These are phyloP conservation scores for Archips crataeganus DNA, from an alignment of 2,888 invertebrate species.

Conservation along the genomic window DNA sequence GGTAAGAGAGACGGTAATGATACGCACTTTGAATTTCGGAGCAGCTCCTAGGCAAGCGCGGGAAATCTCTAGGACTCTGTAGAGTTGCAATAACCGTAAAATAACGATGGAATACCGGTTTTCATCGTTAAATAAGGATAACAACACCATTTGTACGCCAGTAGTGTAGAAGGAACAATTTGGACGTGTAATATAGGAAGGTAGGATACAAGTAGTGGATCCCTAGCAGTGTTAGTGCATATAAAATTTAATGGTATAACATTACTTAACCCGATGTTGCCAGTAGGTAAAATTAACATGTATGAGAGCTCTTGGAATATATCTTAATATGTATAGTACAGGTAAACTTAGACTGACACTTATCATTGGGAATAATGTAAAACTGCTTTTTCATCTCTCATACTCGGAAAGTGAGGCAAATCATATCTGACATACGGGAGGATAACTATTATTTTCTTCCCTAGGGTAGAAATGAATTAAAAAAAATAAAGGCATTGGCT, in stretches of 20 bases:
- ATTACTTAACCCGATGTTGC: background rate
- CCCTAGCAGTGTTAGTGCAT: background rate
- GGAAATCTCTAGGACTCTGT: background rate
- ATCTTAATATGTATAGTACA: background rate
- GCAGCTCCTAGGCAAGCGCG: background rate
- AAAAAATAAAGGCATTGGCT: no score
- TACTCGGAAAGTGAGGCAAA: no score
- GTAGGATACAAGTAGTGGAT: background rate
- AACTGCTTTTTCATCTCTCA: no score
- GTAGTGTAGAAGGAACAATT: slow-evolving; percentile 29
- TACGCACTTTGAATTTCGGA: background rate
- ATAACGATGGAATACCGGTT: slow-evolving; percentile 49
- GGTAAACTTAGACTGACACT: background rate
- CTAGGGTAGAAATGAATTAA: no score
- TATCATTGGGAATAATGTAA: no score
- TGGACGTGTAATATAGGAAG: background rate
- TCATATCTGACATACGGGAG: no score
- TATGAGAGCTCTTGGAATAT: background rate
- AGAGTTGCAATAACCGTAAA: slow-evolving; percentile 42
- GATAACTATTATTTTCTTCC: no score
- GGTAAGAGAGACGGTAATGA: no score
- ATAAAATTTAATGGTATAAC: background rate
- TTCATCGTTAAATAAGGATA: slow-evolving; percentile 47
- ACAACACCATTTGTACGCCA: slow-evolving; percentile 47
- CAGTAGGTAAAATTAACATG: background rate